Conservation (phyloP, 2,888 invertebrate species). For the Incurvaria masculella region DNA sequence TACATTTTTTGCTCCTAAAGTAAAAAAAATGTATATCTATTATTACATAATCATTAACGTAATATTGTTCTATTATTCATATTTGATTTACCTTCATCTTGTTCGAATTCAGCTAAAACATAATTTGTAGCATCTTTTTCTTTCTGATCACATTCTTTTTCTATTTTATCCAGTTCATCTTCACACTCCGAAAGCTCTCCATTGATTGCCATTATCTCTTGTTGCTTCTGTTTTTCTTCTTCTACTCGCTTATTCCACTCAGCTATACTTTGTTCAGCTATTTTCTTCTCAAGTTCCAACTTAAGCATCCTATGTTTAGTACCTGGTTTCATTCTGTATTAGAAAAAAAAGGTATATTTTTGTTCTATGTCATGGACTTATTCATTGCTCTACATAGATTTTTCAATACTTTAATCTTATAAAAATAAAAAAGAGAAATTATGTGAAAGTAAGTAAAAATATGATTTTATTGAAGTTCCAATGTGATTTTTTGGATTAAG, state of each 20-base stretch:
- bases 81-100: no score
- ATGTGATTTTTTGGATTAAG: no score
- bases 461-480: no score
- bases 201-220: slow-evolving; percentile 31
- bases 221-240: slow-evolving; percentile 39
- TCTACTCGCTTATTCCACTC: slow-evolving; percentile 67
- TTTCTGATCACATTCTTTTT: slow-evolving; percentile 33
- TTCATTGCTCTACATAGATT: no score
- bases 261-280: slow-evolving; percentile 65
- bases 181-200: slow-evolving; percentile 30
- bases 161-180: slow-evolving; percentile 43
- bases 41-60: no score
- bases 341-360: no score
- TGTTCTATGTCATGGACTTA: no score
- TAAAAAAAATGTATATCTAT: no score
- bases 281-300: slow-evolving; percentile 66
- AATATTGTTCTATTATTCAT: no score
- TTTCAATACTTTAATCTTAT: no score
- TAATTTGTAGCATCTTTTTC: slow-evolving; percentile 23
- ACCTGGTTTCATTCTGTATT: slow-evolving; percentile 60
- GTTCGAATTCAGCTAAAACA: no score
- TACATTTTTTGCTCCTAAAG: no score
- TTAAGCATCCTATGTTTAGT: slow-evolving; percentile 67
- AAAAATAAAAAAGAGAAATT: slow-evolving; percentile 2
- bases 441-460: slow-evolving; percentile 8